Conservation (phyloP, 2,113 vertebrate species). For the Chrysochloris asiatica region DNA sequence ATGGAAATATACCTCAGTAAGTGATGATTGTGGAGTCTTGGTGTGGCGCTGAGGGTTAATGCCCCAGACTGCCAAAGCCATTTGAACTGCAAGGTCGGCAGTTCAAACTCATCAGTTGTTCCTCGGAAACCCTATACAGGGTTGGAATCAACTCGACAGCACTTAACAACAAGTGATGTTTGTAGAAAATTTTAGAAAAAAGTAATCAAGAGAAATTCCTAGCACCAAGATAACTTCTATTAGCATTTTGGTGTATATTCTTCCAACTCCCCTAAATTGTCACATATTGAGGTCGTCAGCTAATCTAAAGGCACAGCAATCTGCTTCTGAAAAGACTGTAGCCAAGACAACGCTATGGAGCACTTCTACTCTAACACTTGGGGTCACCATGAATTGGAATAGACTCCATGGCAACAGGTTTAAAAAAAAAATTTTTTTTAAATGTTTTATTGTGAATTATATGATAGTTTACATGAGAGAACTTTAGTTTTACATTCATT, state of each 20-base stretch:
- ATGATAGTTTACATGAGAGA: no score
- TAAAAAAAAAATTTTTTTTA: no score
- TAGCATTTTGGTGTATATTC: not conserved
- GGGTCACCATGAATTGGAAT: not conserved
- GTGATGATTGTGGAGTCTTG: not conserved
- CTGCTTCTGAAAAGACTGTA: not conserved
- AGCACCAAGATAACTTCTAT: not conserved
- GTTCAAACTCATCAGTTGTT: no score
- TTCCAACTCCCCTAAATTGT: not conserved
- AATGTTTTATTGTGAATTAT: no score
- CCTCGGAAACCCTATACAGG: no score
- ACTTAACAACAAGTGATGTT: no score
- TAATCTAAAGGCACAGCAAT: not conserved
- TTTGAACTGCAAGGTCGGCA: no score
- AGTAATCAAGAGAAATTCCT: not conserved
- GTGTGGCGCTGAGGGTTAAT: no score
- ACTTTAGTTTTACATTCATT: no score
- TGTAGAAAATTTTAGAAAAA: constrained; percentile 31
- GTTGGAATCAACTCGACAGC: no score
- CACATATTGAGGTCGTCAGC: not conserved
- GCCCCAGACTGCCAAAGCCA: no score
- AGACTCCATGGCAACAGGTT: not conserved
- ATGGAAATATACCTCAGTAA: not conserved
- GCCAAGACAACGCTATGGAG: not conserved
- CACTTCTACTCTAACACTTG: not conserved